These are phyloP conservation scores for Arenicola marina DNA, from an alignment of 2,888 invertebrate genomes.

Conservation along the genomic window DNA sequence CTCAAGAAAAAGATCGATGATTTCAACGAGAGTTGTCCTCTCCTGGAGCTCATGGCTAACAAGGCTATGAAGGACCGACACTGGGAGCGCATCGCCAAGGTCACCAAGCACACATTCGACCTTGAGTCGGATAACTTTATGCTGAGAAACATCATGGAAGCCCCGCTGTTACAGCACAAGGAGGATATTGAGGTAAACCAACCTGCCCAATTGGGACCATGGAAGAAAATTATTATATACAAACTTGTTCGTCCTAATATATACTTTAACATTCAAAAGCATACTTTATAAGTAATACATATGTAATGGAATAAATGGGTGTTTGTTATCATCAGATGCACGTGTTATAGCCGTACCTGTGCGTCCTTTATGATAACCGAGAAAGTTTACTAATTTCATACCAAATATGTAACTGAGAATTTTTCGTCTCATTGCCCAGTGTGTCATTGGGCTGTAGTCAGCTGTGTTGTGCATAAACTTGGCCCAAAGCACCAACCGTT, in stretches of 20 bases:
- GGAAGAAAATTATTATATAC: too few relatives aligned
- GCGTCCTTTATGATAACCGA: too few relatives aligned
- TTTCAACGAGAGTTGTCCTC: conserved; percentile 84
- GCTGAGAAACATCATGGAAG: conserved; percentile 80
- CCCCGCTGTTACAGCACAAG: conserved; percentile 78
- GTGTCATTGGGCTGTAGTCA: too few relatives aligned
- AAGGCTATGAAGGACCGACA: conserved; percentile 83
- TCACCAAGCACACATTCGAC: conserved; percentile 73
- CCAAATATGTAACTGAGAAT: too few relatives aligned
- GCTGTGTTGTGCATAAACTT: too few relatives aligned
- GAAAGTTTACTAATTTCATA: too few relatives aligned
- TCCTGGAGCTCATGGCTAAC: conserved; percentile 85
- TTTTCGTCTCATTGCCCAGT: too few relatives aligned
- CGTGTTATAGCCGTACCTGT: too few relatives aligned
- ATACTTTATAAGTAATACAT: not conserved
- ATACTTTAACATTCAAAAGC: not conserved
- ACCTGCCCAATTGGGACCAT: too few relatives aligned
- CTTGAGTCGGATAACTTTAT: conserved; percentile 80
- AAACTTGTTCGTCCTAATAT: too few relatives aligned
- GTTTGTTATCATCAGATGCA: not conserved
- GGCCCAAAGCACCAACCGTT: too few relatives aligned
- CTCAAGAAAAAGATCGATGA: conserved; percentile 87
- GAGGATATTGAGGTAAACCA: conserved; percentile 82
- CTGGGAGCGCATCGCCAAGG: conserved; percentile 71
- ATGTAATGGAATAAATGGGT: not conserved